Base-by-base conservation (phyloP, 1,140 invertebrate genomes). In the Eciton burchellii region DNA sequence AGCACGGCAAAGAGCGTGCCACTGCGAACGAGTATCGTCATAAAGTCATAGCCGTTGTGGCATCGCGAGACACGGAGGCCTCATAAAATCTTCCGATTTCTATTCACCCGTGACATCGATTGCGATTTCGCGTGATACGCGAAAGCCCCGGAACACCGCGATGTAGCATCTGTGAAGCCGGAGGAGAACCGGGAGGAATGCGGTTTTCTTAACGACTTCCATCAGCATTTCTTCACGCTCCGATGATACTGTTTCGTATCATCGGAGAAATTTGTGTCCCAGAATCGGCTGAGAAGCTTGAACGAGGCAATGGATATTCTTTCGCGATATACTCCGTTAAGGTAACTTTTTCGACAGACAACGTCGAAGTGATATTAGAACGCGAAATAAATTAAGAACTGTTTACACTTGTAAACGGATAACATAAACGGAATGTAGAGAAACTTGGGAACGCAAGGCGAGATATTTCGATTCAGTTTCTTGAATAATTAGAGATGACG, bases 181-280 rank as follows among this genome's bases (percentile, higher is more conserved):
- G 9, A 11, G 43, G 1, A 26, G 65, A 54, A 2, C n/a, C 56
- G 16, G 14, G 26, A 6, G 29, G 35, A 6, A 57, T 68, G 41
- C 57, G 79, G 65, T 73, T 62, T 35, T 49, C 68, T 72, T 86
- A 82, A 86, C 71, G 79, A 85, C 11, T 83, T 86, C 65, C 59
- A 86, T 86, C 84, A 52, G 47, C 85, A 49, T 86, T 83, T 84
- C 84, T 77, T 86, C 47, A 83, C 79, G 29, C 35, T 19, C 3
- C 79, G 66, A 11, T 49, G 79, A 77, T 71, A 52, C 65, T 41
- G 74, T 79, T 70, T 77, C 74, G 74, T 56, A 68, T 77, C 62
- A 43, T 49, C 63, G 16, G 49, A 16, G 63, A 54, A 79, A 79
- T 68, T 70, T 79, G 49, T 29, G 47, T 68, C 41, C 49, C 19